Evolutionary conservation across 2,888 invertebrate genomes (phyloP), one percentile per base, ranked within the genome.

Genomic region (Pseudanteris insignis): DNA sequence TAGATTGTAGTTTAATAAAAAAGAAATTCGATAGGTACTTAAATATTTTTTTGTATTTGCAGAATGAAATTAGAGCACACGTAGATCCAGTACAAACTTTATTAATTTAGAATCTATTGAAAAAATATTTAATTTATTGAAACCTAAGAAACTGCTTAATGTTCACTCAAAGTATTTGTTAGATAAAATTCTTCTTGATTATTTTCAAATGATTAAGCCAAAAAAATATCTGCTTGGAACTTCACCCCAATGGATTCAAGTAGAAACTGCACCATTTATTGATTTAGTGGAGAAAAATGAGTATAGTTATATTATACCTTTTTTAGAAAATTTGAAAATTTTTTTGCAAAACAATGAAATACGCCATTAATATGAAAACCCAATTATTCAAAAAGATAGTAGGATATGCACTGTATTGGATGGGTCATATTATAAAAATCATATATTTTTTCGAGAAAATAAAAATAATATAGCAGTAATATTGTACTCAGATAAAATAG

Each of bases 31-130:
- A n/a, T n/a, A n/a, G 21, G 21, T 21, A 5, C 7, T 21, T 26
- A 26, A 26, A 26, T n/a, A 6, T 26, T 26, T 26, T 26, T 26
- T 26, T 26, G 6, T 21, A 24, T 24, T 43, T 29, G 11, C 13
- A 47, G 47, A 13, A 24, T 13, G 47, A 47, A 47, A 37, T 47
- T 2, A 21, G 29, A 36, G 24, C 10, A 21, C 36, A 47, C 2
- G 12, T 15, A 5, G 46, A 47, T 15, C 24, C 9, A 11, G 26
- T 8, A 36, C 46, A 8, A 21, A 21, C 15, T 12, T 29, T 1
- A 14, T 36, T 8, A 28, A 11, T 7, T 21, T 36, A n/a, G 6
- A 15, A 5, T 2, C n/a, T 7, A 36, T 47, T 9, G 15, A 25
- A 13, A 9, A 36, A 29, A 28, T 47, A 21, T 36, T 13, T n/a